Base-by-base conservation (phyloP, 1,140 invertebrate species). In the Panagrolaimus sp. region DNA sequence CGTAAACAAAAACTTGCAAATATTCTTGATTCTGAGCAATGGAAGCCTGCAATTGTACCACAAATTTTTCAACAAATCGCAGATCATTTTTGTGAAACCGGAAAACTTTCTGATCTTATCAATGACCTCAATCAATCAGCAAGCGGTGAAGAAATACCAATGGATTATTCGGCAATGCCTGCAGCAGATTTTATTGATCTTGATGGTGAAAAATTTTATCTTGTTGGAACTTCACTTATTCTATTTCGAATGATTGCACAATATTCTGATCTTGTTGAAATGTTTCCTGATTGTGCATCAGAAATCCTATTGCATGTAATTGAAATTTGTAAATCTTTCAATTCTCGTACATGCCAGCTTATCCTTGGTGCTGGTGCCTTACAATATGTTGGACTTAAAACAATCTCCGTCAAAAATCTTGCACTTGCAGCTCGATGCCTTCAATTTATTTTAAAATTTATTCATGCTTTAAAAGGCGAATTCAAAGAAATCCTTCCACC, bases 361-460 rank as follows among this genome's bases (percentile, higher is more conserved):
- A 92, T 99, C 27, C 86, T 98, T 25, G 93, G 93, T 62, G 95
- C 93, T 42, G 93, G 93, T 42, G 94, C 96, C 1, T 88, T 97
- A 78, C 90, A 92, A 80, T 89, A 92, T 70, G 92, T 92, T 16
- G 93, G 94, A 0, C 85, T 98, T 47, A 97, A 96, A 86, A 96
- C 92, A 51, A 98, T 99, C 62, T 94, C 92, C 0, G 93, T 91
- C 71, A 91, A 90, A 47, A 96, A 95, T 86, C 86, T 98, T 70
- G 85, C 85, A 85, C 68, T 27, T 13, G 91, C 93, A 0, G 92
- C 91, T 9, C 87, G 95, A 71, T 93, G 87, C 66, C 90, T 85
- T 82, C 94, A 81, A 89, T 78, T 89, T 13, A 87, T 96, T 51
- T 78, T 84, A 5, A 71, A 75, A 65, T 86, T 85, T 72, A 84